Evolutionary conservation across 2,888 invertebrate genomes (phyloP).

Genomic region (Phyllotreta striolata): DNA sequence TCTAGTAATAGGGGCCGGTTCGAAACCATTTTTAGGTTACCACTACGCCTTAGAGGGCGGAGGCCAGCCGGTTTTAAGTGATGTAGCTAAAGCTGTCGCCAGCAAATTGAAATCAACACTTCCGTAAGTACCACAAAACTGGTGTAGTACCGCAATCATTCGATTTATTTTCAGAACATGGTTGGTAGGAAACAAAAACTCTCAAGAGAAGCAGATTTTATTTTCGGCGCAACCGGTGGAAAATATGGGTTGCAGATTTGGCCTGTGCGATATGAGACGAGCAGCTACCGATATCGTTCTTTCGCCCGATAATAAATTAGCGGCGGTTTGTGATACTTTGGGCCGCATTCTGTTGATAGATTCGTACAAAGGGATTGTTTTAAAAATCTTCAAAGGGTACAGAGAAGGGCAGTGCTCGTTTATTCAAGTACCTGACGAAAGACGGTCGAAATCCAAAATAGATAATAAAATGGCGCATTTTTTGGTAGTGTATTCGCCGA

Average conservation of each 20-base stretch:
- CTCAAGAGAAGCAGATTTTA: slow-evolving; percentile 57
- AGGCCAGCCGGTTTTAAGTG: slow-evolving; percentile 80
- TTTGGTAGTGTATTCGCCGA: slow-evolving; percentile 91
- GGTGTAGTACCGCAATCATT: too few species aligned
- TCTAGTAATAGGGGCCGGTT: slow-evolving; percentile 79
- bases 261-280: slow-evolving; percentile 80
- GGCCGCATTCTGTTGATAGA: slow-evolving; percentile 91
- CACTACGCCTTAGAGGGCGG: slow-evolving; percentile 91
- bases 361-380: slow-evolving; percentile 76
- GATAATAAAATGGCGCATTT: slow-evolving; percentile 73
- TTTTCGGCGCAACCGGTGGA: slow-evolving; percentile 70
- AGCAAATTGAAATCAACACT: slow-evolving; percentile 83
- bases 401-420: slow-evolving; percentile 95
- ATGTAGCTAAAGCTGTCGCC: slow-evolving; percentile 93
- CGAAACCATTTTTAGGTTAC: slow-evolving; percentile 86
- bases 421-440: slow-evolving; percentile 80
- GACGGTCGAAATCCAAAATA: slow-evolving; percentile 52
- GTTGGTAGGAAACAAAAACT: slow-evolving; percentile 64
- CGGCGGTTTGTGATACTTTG: slow-evolving; percentile 83
- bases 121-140: slow-evolving; percentile 71
- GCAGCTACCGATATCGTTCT: slow-evolving; percentile 77
- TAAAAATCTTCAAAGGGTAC: slow-evolving; percentile 95
- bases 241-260: slow-evolving; percentile 79
- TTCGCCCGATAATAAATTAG: slow-evolving; percentile 81
- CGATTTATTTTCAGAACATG: slow-evolving; percentile 58